Evolutionary conservation across 53 echinoderm and acorn worm genomes (phyloP).

Genomic region (Apostichopus leukothele): DNA sequence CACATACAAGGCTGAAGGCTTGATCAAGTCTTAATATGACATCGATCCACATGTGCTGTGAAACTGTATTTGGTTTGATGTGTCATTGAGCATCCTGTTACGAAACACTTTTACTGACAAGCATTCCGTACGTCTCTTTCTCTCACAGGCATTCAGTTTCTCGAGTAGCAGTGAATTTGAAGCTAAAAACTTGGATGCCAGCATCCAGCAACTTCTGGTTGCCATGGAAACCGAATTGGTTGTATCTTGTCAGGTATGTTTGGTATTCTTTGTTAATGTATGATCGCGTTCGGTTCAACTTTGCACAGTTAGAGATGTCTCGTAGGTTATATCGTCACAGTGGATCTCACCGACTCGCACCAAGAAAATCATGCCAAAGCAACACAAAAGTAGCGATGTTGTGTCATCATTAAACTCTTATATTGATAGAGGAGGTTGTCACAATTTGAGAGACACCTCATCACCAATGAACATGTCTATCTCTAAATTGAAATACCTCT

Average conservation of each 20-base stretch:
- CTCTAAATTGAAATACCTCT: too few species aligned
- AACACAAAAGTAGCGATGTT: too few species aligned
- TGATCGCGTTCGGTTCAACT: not conserved
- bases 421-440: too few species aligned
- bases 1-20: too few species aligned
- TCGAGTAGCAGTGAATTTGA: constrained; percentile 45
- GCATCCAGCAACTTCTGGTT: constrained; percentile 42
- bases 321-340: too few species aligned
- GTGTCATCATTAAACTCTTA: too few species aligned
- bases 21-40: not conserved
- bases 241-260: constrained; percentile 48
- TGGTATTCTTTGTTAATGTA: not conserved
- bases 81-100: not conserved
- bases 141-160: constrained; percentile 53
- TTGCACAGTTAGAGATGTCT: too few species aligned
- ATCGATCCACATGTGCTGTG: not conserved
- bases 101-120: too few species aligned
- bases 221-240: constrained; percentile 70
- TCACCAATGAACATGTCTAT: too few species aligned
- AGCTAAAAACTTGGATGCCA: constrained; percentile 42
- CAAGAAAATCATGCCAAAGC: too few species aligned
- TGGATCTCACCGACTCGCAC: too few species aligned
- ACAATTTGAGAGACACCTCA: too few species aligned
- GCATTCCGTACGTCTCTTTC: not conserved
- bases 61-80: not conserved